phyloP scores from a whole-genome alignment of 2,797 vertebrate genomes.

The Meriones psammophilus region DNA sequence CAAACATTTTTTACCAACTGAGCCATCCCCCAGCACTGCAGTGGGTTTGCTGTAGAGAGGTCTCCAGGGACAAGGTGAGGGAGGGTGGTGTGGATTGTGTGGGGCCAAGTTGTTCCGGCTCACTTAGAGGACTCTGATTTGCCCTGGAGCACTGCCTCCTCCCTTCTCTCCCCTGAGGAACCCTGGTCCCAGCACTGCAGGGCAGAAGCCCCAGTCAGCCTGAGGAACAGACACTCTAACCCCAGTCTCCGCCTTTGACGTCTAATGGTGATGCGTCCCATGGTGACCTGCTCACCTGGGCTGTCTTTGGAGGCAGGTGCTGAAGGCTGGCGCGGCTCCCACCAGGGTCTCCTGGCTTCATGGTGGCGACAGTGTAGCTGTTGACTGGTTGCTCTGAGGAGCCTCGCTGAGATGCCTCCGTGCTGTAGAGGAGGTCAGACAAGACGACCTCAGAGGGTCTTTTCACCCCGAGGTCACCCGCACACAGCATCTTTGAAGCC shows the following conservation, averaged over 20 bases:
- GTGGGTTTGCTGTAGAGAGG: not conserved
- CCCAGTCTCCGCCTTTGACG: not conserved
- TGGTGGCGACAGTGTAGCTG: not conserved
- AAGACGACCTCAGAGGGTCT: too few relatives aligned
- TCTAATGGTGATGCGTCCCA: not conserved
- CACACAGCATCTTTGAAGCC: not conserved
- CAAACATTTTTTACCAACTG: not conserved
- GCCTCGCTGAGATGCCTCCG: not conserved
- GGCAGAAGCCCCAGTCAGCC: not conserved
- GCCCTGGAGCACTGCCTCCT: not conserved
- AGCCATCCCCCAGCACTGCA: not conserved
- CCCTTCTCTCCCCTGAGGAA: not conserved
- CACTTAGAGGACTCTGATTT: not conserved
- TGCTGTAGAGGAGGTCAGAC: not conserved
- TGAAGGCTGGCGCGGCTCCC: not conserved
- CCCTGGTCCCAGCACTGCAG: not conserved
- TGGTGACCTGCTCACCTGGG: not conserved
- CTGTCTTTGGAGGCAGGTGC: not conserved
- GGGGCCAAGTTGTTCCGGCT: not conserved
- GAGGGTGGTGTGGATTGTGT: rapidly evolving
- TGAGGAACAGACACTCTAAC: not conserved
- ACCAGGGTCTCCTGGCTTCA: not conserved
- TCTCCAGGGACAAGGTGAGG: not conserved
- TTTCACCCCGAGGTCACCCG: not conserved
- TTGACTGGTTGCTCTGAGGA: not conserved